Evolutionary conservation across 2,888 invertebrate genomes (phyloP), one percentile per base, ranked within the genome.

Genomic region (Podotricha telesiphe): DNA sequence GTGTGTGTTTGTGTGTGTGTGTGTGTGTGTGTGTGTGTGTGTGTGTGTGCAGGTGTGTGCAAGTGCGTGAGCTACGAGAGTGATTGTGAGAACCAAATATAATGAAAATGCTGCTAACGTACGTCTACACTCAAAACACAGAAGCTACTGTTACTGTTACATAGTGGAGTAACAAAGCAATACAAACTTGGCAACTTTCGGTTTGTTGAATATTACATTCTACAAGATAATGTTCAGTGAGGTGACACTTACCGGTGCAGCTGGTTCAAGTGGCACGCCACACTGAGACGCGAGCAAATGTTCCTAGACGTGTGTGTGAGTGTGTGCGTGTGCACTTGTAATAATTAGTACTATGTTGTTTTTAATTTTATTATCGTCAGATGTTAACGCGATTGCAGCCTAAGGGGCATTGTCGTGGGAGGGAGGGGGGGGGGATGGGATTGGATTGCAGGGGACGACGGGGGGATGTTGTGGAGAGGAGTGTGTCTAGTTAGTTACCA

Each of bases 21-120:
- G 2, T 22, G 58, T 58, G 4, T 22, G 20, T 10, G 40, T 13
- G 58, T 6, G 77, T 78, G 81, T 82, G 80, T 71, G 28, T 6
- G 28, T 28, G 28, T 6, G 40, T 17, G 56, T 4, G 77, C 78
- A n/a, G n/a, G n/a, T n/a, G n/a, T n/a, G n/a, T n/a, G n/a, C n/a
- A n/a, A n/a, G n/a, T n/a, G n/a, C n/a, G n/a, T n/a, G 28, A 6
- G 28, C 28, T 28, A 6, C 28, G 28, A 6, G 28, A 28, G 81
- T 7, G 80, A 82, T 84, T 86, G 85, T 86, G 88, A 87, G 86
- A 87, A 89, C 89, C 89, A 89, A 89, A 89, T 88, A 87, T 86
- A 83, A 82, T 82, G 79, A 63, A 8, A 8, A 75, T 77, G 76
- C 76, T n/a, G n/a, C 15, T 40, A 3, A n/a, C 13, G 17, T 15